Conservation (phyloP, 2,113 vertebrate genomes). For the Elaphurus davidianus region DNA sequence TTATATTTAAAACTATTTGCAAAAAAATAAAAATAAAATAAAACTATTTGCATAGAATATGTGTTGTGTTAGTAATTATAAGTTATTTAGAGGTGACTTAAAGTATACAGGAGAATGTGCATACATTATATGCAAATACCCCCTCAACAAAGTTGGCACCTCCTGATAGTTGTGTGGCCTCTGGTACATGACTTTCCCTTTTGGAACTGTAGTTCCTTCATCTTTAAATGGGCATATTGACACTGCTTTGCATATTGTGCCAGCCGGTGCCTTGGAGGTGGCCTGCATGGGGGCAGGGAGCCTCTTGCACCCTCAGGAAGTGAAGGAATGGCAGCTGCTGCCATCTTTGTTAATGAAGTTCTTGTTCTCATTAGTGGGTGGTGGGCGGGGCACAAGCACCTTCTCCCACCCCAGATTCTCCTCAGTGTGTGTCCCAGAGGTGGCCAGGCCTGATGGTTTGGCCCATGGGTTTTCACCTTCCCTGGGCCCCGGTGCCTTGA, state of each 20-base stretch:
- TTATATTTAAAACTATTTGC: neutral
- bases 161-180: fast-evolving
- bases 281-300: neutral
- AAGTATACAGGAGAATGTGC: neutral
- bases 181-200: too few species aligned
- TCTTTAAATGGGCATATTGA: neutral
- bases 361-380: neutral
- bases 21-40: too few species aligned
- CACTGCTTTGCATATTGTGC: neutral
- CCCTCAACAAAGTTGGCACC: neutral
- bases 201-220: neutral
- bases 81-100: neutral
- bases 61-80: neutral
- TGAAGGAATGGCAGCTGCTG: neutral
- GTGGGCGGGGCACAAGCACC: neutral
- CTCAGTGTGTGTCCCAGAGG: neutral
- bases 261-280: neutral
- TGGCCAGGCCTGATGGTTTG: neutral
- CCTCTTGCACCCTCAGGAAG: neutral
- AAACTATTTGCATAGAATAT: neutral
- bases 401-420: fast-evolving
- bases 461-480: neutral
- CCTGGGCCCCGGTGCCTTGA: fast-evolving
- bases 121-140: too few species aligned
- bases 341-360: neutral